Percentiles rank a stretch among this genome's conserved stretches.
Evolutionary conservation across 2,888 invertebrate species (phyloP).

Genomic region (Meta bourneti): DNA sequence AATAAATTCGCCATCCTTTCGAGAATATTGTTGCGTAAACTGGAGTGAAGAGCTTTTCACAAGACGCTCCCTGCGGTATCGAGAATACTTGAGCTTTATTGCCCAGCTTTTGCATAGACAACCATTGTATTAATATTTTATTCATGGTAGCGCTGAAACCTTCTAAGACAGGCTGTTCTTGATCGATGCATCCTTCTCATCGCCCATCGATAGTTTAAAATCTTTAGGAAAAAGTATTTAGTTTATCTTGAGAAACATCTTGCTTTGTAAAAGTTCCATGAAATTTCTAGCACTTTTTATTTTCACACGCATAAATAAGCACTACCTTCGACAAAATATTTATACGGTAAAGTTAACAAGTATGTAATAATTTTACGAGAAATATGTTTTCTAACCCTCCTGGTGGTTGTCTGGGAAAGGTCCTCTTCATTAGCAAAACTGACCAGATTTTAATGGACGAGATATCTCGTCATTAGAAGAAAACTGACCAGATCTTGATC

Average conservation of each 20-base stretch:
- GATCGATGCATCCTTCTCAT: background rate
- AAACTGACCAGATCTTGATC: too few relatives aligned
- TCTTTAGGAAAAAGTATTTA: background rate
- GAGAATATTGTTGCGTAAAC: constrained; percentile 13
- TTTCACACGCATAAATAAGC: too few relatives aligned
- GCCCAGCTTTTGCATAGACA: constrained; percentile 13
- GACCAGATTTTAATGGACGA: too few relatives aligned
- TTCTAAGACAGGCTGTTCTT: background rate
- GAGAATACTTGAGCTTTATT: background rate
- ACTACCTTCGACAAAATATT: too few relatives aligned
- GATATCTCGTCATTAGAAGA: too few relatives aligned
- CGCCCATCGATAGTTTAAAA: background rate
- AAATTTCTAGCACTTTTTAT: background rate
- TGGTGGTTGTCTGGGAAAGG: too few relatives aligned
- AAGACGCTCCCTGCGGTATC: background rate
- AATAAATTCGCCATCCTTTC: constrained; percentile 11
- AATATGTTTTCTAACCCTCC: too few relatives aligned
- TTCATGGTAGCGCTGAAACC: background rate
- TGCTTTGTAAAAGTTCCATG: background rate
- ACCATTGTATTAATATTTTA: background rate
- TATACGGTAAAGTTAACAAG: too few relatives aligned
- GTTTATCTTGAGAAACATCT: background rate
- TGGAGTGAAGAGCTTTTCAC: constrained; percentile 26
- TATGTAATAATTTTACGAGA: too few relatives aligned
- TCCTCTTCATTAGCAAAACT: too few relatives aligned